Conservation (phyloP, 2,888 invertebrate genomes). For the Phortica magna region DNA sequence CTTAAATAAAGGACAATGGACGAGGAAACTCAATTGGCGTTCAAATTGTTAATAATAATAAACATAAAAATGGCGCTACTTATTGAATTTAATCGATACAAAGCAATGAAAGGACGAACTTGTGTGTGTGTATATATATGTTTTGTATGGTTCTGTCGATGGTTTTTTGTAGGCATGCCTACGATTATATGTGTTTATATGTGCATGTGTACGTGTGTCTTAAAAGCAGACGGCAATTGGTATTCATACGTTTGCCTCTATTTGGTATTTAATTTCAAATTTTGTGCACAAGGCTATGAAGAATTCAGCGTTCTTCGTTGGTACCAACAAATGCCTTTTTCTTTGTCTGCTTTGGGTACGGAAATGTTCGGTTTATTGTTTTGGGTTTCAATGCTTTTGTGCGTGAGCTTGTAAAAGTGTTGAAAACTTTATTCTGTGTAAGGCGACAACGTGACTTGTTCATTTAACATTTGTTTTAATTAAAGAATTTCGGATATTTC, state of each 20-base stretch:
- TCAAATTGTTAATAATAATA: constrained; percentile 35
- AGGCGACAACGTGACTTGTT: not conserved
- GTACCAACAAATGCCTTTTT: not conserved
- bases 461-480: no score
- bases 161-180: not conserved
- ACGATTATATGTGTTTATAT: not conserved
- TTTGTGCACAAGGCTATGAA: constrained; percentile 2
- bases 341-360: not conserved
- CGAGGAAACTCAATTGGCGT: constrained; percentile 6
- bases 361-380: not conserved
- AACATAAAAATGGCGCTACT: constrained; percentile 24
- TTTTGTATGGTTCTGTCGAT: not conserved
- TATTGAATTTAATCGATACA: constrained; percentile 36
- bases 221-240: constrained; percentile 7
- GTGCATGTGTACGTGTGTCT: not conserved
- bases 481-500: no score
- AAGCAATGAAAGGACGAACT: constrained; percentile 1
- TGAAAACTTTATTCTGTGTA: not conserved
- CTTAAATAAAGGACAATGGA: not conserved
- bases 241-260: constrained; percentile 33
- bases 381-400: not conserved
- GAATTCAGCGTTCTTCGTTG: not conserved
- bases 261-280: constrained; percentile 34
- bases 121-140: not conserved
- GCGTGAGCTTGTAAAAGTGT: not conserved